These are phyloP conservation scores for Ceyx margarethae DNA, from an alignment of 2,113 vertebrate species.

Conservation along the genomic window DNA sequence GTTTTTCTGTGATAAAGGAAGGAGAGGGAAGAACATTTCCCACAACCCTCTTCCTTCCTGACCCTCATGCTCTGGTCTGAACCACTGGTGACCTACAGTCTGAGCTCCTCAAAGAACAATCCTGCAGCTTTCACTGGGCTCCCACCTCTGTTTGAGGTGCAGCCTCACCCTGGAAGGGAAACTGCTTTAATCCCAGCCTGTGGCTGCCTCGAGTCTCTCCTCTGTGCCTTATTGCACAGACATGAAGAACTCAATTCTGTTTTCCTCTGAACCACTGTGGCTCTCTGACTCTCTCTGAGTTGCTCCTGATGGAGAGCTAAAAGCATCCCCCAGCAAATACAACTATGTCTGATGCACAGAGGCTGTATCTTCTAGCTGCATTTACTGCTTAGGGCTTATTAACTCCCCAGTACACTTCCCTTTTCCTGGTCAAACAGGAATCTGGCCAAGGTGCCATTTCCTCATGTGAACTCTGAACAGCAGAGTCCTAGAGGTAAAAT, in stretches of 20 bases:
- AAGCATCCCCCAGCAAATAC: background rate
- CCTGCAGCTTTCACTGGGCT: background rate
- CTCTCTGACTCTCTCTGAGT: background rate
- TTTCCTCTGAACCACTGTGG: background rate
- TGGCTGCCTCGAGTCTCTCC: background rate
- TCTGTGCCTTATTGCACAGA: background rate
- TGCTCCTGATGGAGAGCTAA: background rate
- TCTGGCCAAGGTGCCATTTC: background rate
- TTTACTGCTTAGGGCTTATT: background rate
- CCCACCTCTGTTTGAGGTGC: background rate
- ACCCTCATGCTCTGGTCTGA: background rate
- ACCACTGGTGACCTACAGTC: background rate
- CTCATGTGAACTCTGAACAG: background rate
- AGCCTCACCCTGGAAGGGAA: background rate
- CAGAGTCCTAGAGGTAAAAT: background rate
- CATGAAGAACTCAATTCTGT: rapidly evolving
- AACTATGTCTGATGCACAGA: background rate
- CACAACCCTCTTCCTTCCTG: background rate
- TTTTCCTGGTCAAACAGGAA: background rate
- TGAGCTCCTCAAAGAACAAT: background rate
- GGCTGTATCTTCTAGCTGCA: background rate
- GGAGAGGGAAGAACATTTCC: background rate
- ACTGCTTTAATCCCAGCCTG: background rate
- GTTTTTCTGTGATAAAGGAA: background rate
- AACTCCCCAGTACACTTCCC: background rate